Evolutionary conservation across 2,797 vertebrate genomes (phyloP).

Genomic region (Gobionotothen gibberifrons): DNA sequence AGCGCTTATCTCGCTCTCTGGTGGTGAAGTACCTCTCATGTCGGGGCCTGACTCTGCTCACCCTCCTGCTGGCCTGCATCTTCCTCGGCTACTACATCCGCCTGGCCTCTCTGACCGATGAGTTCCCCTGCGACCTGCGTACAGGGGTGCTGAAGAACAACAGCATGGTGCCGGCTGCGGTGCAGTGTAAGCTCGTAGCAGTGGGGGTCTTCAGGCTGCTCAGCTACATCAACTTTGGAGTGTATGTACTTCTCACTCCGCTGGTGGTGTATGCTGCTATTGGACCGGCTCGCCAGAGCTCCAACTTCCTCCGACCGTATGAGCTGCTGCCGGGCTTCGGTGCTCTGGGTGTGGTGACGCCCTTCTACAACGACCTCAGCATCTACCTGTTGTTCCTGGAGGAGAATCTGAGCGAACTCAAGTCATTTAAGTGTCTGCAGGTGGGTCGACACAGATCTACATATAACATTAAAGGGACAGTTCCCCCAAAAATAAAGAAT

Average conservation of each 20-base stretch:
- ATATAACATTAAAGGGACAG: too few relatives aligned
- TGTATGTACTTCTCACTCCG: constrained; percentile 87
- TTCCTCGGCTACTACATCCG: constrained; percentile 94
- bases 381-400: constrained; percentile 94
- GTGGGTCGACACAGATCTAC: constrained; percentile 52
- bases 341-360: constrained; percentile 83
- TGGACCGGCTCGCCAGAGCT: constrained; percentile 87
- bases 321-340: constrained; percentile 92
- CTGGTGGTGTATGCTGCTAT: constrained; percentile 87
- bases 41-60: constrained; percentile 85
- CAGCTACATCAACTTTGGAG: constrained; percentile 91
- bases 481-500: too few relatives aligned
- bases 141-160: constrained; percentile 90
- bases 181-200: constrained; percentile 95
- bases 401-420: constrained; percentile 94
- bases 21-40: constrained; percentile 90
- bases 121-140: constrained; percentile 92
- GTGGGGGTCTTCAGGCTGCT: constrained; percentile 94
- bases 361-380: constrained; percentile 92
- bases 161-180: constrained; percentile 81
- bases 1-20: constrained; percentile 84
- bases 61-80: constrained; percentile 85
- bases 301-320: constrained; percentile 89
- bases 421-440: constrained; percentile 95
- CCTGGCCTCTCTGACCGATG: constrained; percentile 90